These are phyloP conservation scores for Notarius lentiginosus DNA, from an alignment of 2,113 vertebrate genomes.

Conservation along the genomic window DNA sequence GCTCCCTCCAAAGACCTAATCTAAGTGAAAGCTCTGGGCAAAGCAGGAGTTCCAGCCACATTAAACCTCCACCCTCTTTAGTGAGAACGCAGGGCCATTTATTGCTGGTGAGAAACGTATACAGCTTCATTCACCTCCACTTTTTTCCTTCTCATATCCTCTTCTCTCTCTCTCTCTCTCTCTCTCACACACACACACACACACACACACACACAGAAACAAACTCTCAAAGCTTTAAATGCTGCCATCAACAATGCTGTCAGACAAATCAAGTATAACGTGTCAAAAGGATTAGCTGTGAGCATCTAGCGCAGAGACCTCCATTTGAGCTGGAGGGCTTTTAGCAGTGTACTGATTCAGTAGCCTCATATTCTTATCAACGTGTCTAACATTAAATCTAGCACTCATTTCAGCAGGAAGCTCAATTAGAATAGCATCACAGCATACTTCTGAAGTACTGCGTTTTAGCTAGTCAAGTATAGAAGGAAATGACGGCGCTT, in stretches of 20 bases:
- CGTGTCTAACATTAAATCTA: not conserved
- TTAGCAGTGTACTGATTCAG: conserved; percentile 11
- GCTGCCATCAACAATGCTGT: no score
- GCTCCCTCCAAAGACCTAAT: conserved; percentile 92
- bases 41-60: conserved; percentile 79
- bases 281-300: conserved; percentile 24
- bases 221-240: no score
- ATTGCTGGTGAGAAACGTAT: conserved; percentile 26
- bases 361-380: conserved; percentile 12
- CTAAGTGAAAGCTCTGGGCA: conserved; percentile 93
- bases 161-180: not conserved
- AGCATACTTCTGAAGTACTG: not conserved
- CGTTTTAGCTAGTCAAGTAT: not conserved
- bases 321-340: conserved; percentile 25
- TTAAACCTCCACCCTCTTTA: conserved; percentile 78
- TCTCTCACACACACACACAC: not conserved
- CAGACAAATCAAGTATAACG: not conserved
- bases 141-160: not conserved
- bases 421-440: not conserved
- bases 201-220: not conserved
- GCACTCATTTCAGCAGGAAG: not conserved
- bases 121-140: not conserved
- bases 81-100: conserved; percentile 27
- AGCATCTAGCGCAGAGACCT: not conserved
- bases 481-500: not conserved